Percentiles rank a stretch among this genome's conserved stretches.
phyloP scores from a whole-genome alignment of 2,888 invertebrate genomes.

The Acrobasis consociella region DNA sequence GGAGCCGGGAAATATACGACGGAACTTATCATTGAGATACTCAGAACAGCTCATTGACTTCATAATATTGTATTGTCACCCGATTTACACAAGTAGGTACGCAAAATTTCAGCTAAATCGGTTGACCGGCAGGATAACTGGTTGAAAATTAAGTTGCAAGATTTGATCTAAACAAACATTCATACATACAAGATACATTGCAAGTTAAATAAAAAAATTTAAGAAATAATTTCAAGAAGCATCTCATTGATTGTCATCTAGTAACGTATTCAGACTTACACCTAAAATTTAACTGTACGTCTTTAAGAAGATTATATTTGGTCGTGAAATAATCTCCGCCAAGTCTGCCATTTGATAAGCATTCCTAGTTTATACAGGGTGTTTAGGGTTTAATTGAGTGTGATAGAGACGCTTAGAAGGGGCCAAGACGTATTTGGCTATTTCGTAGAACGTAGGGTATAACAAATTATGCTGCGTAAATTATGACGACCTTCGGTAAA shows the following conservation, averaged over 20 bases:
- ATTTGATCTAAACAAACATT: too few species aligned
- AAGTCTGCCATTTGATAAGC: neutral
- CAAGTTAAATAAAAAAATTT: too few species aligned
- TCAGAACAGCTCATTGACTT: too few species aligned
- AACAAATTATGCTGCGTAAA: neutral
- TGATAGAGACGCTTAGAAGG: conserved; percentile 10
- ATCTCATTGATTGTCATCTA: neutral
- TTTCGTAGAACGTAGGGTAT: neutral
- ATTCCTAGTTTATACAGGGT: conserved; percentile 4
- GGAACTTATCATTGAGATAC: too few species aligned
- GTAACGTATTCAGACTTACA: neutral
- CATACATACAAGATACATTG: too few species aligned
- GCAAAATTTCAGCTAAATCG: too few species aligned
- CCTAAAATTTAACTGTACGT: neutral
- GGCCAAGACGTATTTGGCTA: neutral
- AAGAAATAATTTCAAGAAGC: too few species aligned
- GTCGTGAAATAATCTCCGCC: neutral
- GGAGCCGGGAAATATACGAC: too few species aligned
- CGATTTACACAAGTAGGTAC: too few species aligned
- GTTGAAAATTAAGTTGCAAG: too few species aligned
- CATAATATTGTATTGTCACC: too few species aligned
- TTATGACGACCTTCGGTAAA: neutral
- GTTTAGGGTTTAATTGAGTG: conserved; percentile 15
- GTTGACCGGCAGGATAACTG: too few species aligned
- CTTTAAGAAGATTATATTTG: neutral